Conservation (phyloP, 2,888 invertebrate genomes). For the Uloborus plumipes region DNA sequence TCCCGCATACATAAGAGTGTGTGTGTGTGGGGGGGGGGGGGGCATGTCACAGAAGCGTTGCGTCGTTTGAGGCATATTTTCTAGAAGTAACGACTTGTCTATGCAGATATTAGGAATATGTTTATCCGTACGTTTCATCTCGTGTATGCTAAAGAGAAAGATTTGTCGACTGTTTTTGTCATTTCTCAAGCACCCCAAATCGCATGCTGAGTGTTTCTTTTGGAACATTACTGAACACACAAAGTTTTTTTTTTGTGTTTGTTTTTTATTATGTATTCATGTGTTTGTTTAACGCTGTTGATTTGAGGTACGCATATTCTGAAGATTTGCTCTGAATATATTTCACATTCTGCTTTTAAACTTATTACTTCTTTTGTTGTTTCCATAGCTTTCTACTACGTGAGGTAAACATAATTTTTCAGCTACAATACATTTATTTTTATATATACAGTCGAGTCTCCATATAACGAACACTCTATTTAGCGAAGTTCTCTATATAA, state of each 20-base stretch:
- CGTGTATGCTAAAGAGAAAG: neutral
- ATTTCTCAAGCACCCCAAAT: conserved; percentile 54
- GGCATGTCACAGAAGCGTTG: too few relatives aligned
- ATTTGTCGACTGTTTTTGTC: conserved; percentile 48
- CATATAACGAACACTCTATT: too few relatives aligned
- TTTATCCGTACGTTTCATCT: neutral
- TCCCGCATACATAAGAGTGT: too few relatives aligned
- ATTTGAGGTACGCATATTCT: conserved; percentile 4
- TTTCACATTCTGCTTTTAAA: conserved; percentile 21
- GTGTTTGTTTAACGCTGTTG: too few relatives aligned
- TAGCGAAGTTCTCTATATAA: too few relatives aligned
- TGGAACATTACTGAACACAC: conserved; percentile 15
- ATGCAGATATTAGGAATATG: conserved; percentile 31
- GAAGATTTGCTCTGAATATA: conserved; percentile 35
- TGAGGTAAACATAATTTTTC: too few relatives aligned
- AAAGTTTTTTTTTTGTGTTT: conserved; percentile 12
- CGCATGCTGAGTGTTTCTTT: conserved; percentile 53
- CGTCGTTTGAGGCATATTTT: conserved; percentile 22
- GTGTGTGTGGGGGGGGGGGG: too few relatives aligned
- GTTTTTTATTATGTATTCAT: neutral
- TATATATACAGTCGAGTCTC: too few relatives aligned
- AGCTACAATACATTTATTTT: neutral
- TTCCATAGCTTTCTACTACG: too few relatives aligned
- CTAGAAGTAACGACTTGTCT: conserved; percentile 18
- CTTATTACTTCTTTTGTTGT: too few relatives aligned